Percentiles rank a stretch among this genome's conserved stretches.
These are phyloP conservation scores for crab-eating macaque (Macaca fascicularis) DNA, from an alignment of 2,113 vertebrate genomes.

Conservation along the genomic window T2T-MFA8v1.1 NC_088380.1:118092501-118093000, in stretches of 20 bases:
- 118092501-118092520: neutral
- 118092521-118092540: neutral
- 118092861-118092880: neutral
- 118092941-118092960: no score
- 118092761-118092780: neutral
- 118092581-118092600: neutral
- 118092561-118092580: constrained; percentile 5
- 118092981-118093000: neutral
- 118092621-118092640: neutral
- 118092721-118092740: neutral
- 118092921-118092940: neutral
- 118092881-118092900: neutral
- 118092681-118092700: neutral
- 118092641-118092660: neutral
- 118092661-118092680: neutral
- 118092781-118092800: neutral
- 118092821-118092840: neutral
- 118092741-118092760: neutral
- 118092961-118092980: neutral
- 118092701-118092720: neutral
- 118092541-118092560: neutral
- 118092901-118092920: neutral
- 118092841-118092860: neutral
- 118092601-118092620: neutral
- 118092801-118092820: neutral